Evolutionary conservation across 1,140 invertebrate species (phyloP), one percentile per base, ranked within the genome.

Genomic region (Euglossa dilemma): DNA sequence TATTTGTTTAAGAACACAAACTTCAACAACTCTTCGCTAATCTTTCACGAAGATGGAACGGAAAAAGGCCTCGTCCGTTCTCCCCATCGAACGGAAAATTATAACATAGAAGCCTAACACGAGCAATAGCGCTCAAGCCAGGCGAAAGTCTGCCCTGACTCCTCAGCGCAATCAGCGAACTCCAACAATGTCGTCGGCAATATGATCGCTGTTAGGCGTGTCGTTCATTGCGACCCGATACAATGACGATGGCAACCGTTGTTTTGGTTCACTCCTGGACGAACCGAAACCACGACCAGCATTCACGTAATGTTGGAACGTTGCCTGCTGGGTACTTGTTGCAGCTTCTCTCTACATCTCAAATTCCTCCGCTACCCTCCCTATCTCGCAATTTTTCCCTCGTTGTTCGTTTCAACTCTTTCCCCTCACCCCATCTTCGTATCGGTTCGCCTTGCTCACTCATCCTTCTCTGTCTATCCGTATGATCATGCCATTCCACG

Each of bases 401-500:
- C 45, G 54, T 70, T 76, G 84, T 80, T 87, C 71, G 66, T 73
- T 84, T 71, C 74, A 64, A 77, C 70, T 64, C 80, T 61, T 78
- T 72, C 25, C 67, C 72, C 64, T 79, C 76, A 75, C 72, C 76
- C 81, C 74, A 63, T 69, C 79, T 79, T 69, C 70, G 63, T 73
- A 84, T 79, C 73, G 76, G 76, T 54, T 85, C 77, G 23, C 54
- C 75, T 63, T 64, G 36, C 28, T 56, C 66, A 11, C 47, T 82
- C 79, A 69, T 80, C 73, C 59, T 54, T 71, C 84, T 85, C 85
- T 79, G 77, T 87, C 81, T 84, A 84, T 73, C 87, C 85, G 88
- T 90, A 90, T 89, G 84, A 91, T 91, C 89, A 81, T 91, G 88
- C 91, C 89, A 91, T 92, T 92, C 89, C 88, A 90, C 87, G 79